A percentile compares a stretch with the other conserved stretches of the same genome.
Conservation (phyloP, 1,140 invertebrate genomes). For the Fopius arisanus region DNA sequence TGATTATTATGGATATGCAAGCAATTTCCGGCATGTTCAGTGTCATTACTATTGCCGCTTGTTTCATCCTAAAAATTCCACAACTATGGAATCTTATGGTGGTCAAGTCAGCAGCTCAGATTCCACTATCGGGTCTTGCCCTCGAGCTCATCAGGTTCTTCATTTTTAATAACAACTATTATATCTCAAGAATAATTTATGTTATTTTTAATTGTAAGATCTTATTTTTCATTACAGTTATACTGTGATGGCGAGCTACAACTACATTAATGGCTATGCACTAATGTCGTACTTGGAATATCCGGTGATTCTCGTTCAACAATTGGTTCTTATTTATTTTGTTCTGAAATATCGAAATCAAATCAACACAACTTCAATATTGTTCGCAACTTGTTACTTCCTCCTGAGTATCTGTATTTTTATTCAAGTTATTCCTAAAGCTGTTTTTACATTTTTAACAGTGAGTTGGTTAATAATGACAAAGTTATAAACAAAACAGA, state of each 20-base stretch:
- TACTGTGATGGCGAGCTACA: constrained; percentile 75
- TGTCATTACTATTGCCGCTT: constrained; percentile 72
- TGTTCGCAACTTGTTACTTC: constrained; percentile 63
- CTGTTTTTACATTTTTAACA: constrained; percentile 67
- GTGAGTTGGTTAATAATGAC: too few relatives aligned
- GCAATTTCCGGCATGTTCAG: constrained; percentile 69
- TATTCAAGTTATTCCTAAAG: constrained; percentile 65
- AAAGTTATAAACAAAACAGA: too few relatives aligned
- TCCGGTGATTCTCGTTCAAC: constrained; percentile 74
- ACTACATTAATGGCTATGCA: constrained; percentile 74
- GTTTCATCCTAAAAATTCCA: constrained; percentile 75
- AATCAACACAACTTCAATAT: constrained; percentile 57
- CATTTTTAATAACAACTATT: too few relatives aligned
- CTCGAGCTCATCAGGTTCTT: constrained; percentile 73
- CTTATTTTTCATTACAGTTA: constrained; percentile 68
- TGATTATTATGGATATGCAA: constrained; percentile 35
- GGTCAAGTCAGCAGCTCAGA: constrained; percentile 69
- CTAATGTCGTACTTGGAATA: constrained; percentile 77
- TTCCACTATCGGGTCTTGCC: constrained; percentile 70
- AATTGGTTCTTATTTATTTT: constrained; percentile 72
- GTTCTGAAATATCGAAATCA: constrained; percentile 70
- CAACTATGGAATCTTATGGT: constrained; percentile 72
- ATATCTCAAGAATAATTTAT: too few relatives aligned
- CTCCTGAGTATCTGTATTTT: constrained; percentile 61
- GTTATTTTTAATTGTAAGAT: constrained; percentile 3